Base-by-base conservation (phyloP, 1,140 invertebrate genomes). In the Hyphantria cunea region DNA sequence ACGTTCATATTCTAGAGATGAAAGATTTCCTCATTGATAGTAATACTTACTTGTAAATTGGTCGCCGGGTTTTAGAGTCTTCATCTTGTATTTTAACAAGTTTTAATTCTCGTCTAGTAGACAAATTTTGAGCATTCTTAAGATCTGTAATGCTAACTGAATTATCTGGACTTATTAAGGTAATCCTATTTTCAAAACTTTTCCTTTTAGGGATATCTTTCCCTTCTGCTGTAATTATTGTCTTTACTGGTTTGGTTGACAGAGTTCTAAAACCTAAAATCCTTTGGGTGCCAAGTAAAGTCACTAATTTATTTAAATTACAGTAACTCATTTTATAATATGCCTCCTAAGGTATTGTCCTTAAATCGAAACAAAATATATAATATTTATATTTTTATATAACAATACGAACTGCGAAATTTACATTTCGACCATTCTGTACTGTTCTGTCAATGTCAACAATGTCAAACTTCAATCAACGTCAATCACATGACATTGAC, bases 61-160 rank as follows among this genome's bases (percentile, higher is more conserved):
- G 91, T 42, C 94, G 87, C 25, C 93, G 87, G 3, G 92, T 92
- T 86, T 94, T 94, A 0, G 92, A 86, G 77, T 94, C 93, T 6
- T 91, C 80, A 78, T 95, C 93, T 34, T 93, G 77, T 31, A 95
- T 80, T 80, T 94, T 94, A 0, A 95, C 85, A 42, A 95, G 77
- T 80, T 94, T 94, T 55, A 95, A 86, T 44, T 93, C 92, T 72
- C 93, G 86, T 15, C 93, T 82, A 64, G 92, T 89, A 10, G 94
- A 93, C 53, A 95, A 62, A 81, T 91, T 94, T 63, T 93, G 87
- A 0, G 94, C 94, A 76, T 93, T 87, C 66, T 92, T 84, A 87
- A 92, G 69, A 45, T 92, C 91, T 8, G 86, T 91, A 31, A 92
- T 88, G 63, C 74, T 86, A 41, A 91, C 72, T 14, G 83, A 75